These are phyloP conservation scores for Troides helena DNA, from an alignment of 2,888 invertebrate species.

Conservation along the genomic window DNA sequence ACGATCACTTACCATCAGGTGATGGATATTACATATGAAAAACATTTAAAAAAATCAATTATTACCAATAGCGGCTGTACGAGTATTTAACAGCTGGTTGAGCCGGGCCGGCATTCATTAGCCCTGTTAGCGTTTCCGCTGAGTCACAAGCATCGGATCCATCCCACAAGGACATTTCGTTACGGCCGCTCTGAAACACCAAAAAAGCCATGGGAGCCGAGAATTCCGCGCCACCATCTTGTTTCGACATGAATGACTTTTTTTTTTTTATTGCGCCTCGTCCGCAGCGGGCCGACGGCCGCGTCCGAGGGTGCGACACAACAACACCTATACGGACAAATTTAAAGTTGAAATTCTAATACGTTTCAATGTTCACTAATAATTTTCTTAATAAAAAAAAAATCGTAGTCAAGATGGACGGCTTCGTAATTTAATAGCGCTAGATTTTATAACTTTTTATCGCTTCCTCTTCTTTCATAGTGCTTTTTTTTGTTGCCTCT, in stretches of 20 bases:
- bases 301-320: conserved; percentile 31
- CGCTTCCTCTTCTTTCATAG: conserved; percentile 68
- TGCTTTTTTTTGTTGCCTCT: conserved; percentile 35
- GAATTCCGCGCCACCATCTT: conserved; percentile 61
- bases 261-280: conserved; percentile 43
- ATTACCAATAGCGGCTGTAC: conserved; percentile 10
- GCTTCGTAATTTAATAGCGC: conserved; percentile 57
- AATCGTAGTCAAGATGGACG: conserved; percentile 46
- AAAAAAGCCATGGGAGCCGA: conserved; percentile 70
- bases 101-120: conserved; percentile 22
- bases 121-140: conserved; percentile 42
- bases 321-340: conserved; percentile 35
- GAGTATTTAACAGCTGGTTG: conserved; percentile 21
- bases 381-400: conserved; percentile 65
- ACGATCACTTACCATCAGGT: too few species aligned
- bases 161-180: conserved; percentile 65
- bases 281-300: conserved; percentile 41
- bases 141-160: conserved; percentile 50
- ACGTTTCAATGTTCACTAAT: conserved; percentile 34
- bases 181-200: conserved; percentile 59
- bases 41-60: conserved; percentile 16
- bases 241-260: conserved; percentile 50
- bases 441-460: conserved; percentile 56
- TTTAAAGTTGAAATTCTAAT: conserved; percentile 45
- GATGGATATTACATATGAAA: too few species aligned